phyloP scores from a whole-genome alignment of 2,113 vertebrate genomes.

The Eurypyga helias region DNA sequence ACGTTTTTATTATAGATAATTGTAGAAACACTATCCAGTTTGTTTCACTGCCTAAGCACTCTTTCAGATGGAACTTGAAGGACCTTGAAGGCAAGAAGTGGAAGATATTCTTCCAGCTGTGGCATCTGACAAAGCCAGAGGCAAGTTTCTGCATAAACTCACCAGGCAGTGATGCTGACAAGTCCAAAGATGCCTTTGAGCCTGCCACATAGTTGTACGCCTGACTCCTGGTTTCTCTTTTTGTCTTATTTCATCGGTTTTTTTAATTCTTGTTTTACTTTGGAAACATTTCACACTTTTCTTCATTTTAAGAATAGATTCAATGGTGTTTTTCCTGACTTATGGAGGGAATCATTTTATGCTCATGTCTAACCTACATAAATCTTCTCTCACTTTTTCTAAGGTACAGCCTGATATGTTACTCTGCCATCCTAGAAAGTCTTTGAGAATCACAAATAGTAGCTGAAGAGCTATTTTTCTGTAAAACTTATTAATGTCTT shows the following conservation, averaged over 20 bases:
- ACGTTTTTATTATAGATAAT: not conserved
- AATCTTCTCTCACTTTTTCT: not conserved
- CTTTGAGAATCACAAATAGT: not conserved
- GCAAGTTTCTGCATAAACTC: conserved; percentile 40
- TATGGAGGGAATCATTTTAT: not conserved
- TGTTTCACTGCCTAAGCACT: not conserved
- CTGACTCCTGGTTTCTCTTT: not conserved
- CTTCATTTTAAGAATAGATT: not conserved
- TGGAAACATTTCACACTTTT: not conserved
- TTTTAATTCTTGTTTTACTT: not conserved
- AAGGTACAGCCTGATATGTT: not conserved
- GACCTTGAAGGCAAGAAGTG: conserved; percentile 3
- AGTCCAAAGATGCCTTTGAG: not conserved
- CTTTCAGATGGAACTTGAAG: not conserved
- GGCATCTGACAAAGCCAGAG: conserved; percentile 34
- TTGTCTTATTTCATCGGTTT: not conserved
- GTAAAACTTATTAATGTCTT: not conserved
- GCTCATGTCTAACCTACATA: not conserved
- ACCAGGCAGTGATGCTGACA: conserved; percentile 2
- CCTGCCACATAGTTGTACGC: not conserved
- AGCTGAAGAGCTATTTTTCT: not conserved
- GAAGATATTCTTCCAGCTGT: conserved; percentile 49
- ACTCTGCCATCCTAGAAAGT: not conserved
- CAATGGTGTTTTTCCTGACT: not conserved
- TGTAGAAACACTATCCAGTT: not conserved